phyloP scores from a whole-genome alignment of 2,113 vertebrate genomes.

The Dunckerocampus dactyliophorus region DNA sequence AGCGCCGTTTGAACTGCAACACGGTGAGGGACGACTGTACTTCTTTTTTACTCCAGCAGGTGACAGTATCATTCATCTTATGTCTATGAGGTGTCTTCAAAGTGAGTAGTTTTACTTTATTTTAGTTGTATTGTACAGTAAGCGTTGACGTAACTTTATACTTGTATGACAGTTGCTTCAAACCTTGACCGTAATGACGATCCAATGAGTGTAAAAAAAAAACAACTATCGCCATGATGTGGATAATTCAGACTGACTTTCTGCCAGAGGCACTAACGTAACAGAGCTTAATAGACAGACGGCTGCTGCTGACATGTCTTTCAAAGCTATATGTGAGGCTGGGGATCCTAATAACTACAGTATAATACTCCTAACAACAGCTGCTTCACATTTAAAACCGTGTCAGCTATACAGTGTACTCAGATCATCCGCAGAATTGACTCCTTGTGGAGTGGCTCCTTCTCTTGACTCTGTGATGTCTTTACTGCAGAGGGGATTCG shows the following conservation, averaged over 20 bases:
- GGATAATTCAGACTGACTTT: not conserved
- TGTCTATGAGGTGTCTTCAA: too few relatives aligned
- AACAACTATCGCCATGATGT: not conserved
- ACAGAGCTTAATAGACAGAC: not conserved
- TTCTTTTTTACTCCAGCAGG: too few relatives aligned
- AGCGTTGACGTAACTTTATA: too few relatives aligned
- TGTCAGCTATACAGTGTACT: slow-evolving; percentile 41
- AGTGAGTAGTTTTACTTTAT: too few relatives aligned
- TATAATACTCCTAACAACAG: slow-evolving; percentile 10
- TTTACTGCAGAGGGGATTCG: slow-evolving; percentile 92
- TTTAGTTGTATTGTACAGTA: too few relatives aligned
- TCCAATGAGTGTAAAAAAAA: slow-evolving; percentile 2
- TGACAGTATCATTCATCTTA: too few relatives aligned
- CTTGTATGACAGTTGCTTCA: too few relatives aligned
- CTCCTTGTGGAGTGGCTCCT: not conserved
- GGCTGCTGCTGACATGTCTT: slow-evolving; percentile 13
- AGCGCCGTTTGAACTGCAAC: too few relatives aligned
- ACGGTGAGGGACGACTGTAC: too few relatives aligned
- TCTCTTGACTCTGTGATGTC: not conserved
- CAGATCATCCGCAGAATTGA: slow-evolving; percentile 22
- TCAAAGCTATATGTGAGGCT: slow-evolving; percentile 11
- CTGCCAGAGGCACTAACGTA: not conserved
- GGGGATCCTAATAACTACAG: slow-evolving; percentile 8
- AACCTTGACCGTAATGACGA: not conserved
- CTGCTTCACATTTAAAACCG: slow-evolving; percentile 35